Base-by-base conservation (phyloP, 30 jellyfish, hydroid and myxozoan species). In the Mastigias papua region DNA sequence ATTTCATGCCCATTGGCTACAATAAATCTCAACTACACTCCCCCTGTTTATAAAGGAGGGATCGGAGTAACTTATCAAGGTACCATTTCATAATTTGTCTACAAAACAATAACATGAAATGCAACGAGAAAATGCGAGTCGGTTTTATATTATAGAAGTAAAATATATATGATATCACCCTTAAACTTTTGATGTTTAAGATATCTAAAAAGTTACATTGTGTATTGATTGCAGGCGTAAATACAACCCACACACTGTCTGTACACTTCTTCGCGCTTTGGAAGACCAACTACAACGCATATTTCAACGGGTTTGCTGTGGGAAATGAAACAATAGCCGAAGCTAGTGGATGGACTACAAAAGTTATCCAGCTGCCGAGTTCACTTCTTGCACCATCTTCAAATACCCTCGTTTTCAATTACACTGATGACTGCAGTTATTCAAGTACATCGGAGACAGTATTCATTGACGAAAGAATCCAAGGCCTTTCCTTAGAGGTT, bases 1-100 rank as follows among this genome's bases (percentile, higher is more conserved):
- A 82, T 82, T n/a, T 69, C 84, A 17, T 82, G 91, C 23, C 91
- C 91, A 0, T n/a, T 42, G 62, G 28, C 84, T 13, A 20, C 37
- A 32, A 49, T 82, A 29, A 37, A 50, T 19, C 66, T 70, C 28
- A 34, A 81, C 20, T 82, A 34, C 54, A 34, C 73, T 4, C 91
- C 91, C 11, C 34, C 68, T 1, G 33, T 67, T 16, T 81, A 82
- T 26, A 46, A 34, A n/a, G 84, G 91, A 65, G 91, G 91, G 49
- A 32, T 82, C 15, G 91, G 91, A 66, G 30, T 82, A 23, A 21
- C 48, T 34, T 82, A 21, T 22, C 33, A 48, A 21, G 84, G 91
- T 67, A 54, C n/a, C n/a, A n/a, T n/a, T n/a, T n/a, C n/a, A n/a
- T n/a, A n/a, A n/a, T n/a, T n/a, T n/a, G n/a, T n/a, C n/a, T n/a